Evolutionary conservation across 2,797 vertebrate species (phyloP), one percentile per base, ranked within the genome.

Genomic region (Rhinichthys osculus): DNA sequence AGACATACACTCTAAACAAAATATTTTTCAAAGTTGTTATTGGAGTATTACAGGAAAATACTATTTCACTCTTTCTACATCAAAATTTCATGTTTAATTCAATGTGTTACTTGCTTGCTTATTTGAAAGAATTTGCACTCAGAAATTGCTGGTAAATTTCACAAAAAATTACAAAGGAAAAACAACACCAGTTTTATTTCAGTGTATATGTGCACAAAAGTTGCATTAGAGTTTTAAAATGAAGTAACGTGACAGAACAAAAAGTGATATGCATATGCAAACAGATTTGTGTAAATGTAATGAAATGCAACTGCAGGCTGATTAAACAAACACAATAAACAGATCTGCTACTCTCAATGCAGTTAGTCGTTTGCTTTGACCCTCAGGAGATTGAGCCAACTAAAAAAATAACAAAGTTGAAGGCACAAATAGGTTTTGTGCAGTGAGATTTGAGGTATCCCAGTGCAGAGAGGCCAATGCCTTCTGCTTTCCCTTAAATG

Each of bases 401-500:
- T 7, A 16, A 42, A 70, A 73, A 88, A n/a, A 79, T 44, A 87
- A 77, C 27, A 57, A 82, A 76, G 59, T 91, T 93, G 92, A 95
- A 95, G 95, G 95, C 95, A 95, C 94, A 94, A 92, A 93, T 94
- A 96, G 88, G 90, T 87, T 90, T 87, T 82, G 79, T 87, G 82
- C 82, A 87, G 77, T 77, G 40, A 85, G 83, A 80, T 83, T 74
- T 74, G 57, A 86, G n/a, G n/a, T 86, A 83, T 89, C 85, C 85
- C 86, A 90, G 89, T 74, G 77, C 72, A 78, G 71, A 89, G 86
- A 87, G 89, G 90, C 89, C 89, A 95, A 23, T 94, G 93, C 92
- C 94, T 95, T 90, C 85, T 87, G 9, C 87, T 91, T 91, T 87
- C 94, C 95, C 95, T 96, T 97, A 95, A 96, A 95, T 94, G 93